These are phyloP conservation scores for Pyrrhia umbra DNA, from an alignment of 2,888 invertebrate genomes.

Conservation along the genomic window DNA sequence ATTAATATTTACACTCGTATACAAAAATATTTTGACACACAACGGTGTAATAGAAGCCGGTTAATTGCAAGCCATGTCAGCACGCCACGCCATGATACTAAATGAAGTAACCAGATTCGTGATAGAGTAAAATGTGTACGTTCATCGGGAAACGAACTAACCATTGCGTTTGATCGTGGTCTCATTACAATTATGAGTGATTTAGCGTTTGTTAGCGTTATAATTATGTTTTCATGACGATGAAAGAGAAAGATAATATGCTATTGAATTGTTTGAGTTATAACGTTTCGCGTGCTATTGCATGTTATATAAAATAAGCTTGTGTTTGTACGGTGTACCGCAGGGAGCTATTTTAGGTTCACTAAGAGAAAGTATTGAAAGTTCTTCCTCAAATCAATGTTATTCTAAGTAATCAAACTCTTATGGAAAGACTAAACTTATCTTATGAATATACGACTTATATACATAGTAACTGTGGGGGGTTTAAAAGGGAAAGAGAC, in stretches of 20 bases:
- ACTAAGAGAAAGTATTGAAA: not conserved
- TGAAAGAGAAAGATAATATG: conserved; percentile 42
- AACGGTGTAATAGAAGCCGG: conserved; percentile 50
- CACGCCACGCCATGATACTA: conserved; percentile 52
- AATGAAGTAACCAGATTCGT: conserved; percentile 68
- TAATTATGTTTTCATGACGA: conserved; percentile 52
- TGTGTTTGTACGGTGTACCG: not conserved
- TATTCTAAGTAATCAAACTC: not conserved
- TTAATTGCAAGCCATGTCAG: conserved; percentile 67
- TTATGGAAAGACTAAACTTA: not conserved
- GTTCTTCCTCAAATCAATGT: too few species aligned
- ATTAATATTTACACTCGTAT: too few species aligned
- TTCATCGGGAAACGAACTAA: conserved; percentile 46
- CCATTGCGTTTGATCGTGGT: conserved; percentile 47
- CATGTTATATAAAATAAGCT: not conserved
- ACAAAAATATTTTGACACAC: too few species aligned
- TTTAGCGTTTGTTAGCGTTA: conserved; percentile 34
- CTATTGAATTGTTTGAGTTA: conserved; percentile 7
- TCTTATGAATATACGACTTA: not conserved
- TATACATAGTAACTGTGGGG: not conserved
- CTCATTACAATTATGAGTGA: conserved; percentile 48
- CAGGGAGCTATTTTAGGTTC: conserved; percentile 19
- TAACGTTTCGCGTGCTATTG: conserved; percentile 8
- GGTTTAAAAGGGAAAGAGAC: too few species aligned
- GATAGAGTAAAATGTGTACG: conserved; percentile 71